Base-by-base conservation (phyloP, 1,140 invertebrate species). In the Heliconius himera region DNA sequence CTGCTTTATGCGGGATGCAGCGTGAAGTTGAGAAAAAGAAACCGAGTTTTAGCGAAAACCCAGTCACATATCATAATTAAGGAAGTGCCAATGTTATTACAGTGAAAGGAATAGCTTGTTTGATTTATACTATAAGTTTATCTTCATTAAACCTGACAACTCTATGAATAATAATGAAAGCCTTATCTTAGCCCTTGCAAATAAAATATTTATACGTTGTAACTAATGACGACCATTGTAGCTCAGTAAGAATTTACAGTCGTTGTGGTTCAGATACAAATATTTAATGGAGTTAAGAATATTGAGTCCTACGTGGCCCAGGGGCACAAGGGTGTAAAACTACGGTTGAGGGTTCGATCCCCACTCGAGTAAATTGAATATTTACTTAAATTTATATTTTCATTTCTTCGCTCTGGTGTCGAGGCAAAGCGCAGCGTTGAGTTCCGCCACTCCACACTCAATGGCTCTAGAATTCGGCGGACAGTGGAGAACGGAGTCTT, bases 151-250 rank as follows among this genome's bases (percentile, higher is more conserved):
- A 22, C 54, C n/a, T 22, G 54, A 56, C n/a, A 56, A 56, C 18
- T 56, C 54, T 56, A 56, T 56, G 54, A 56, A 56, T 56, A 56
- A 56, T 56, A 56, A 56, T 56, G 54, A 56, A 56, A 56, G n/a
- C 3, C 54, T 56, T 56, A 56, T 56, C 54, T 56, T 56, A 56
- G 54, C 54, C 54, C 54, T 56, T 56, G 54, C 54, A 56, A 56
- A 56, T 56, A 56, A 56, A 56, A 56, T 56, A 56, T 56, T 56
- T n/a, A 56, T 56, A 56, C n/a, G 8, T 20, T 56, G 20, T 56
- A 56, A 56, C 54, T 22, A 56, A 22, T 56, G 54, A 11, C n/a
- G n/a, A 56, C n/a, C 20, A 56, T 56, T n/a, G 54, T n/a, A 11
- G 54, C n/a, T 22, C 20, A 56, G 54, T 9, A 11, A 2, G n/a